Evolutionary conservation across 2,888 invertebrate genomes (phyloP), one percentile per base, ranked within the genome.

Genomic region (Neria commutata): DNA sequence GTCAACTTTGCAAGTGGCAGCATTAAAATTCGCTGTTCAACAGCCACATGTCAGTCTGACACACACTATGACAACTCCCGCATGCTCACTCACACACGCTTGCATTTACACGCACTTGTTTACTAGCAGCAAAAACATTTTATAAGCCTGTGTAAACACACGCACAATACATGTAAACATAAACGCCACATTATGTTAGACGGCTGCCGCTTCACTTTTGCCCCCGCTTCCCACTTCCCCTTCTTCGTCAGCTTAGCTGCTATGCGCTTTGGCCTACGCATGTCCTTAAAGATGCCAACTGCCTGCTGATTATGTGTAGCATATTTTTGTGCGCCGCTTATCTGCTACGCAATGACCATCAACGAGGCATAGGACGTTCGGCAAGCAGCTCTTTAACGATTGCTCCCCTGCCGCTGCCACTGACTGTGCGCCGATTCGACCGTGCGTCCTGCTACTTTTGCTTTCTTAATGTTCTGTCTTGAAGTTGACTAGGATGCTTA

Each of bases 91-190:
- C 37, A 37, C n/a, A 37, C 37, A n/a, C 37, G n/a, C 37, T 11
- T 14, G n/a, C 37, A 37, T n/a, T n/a, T n/a, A n/a, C n/a, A n/a
- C n/a, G n/a, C n/a, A n/a, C n/a, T n/a, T n/a, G n/a, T n/a, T n/a
- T n/a, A n/a, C n/a, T n/a, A n/a, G n/a, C n/a, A 37, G n/a, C 37
- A 37, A 37, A 37, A 14, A 14, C 37, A 37, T 37, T 48, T 48
- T 48, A 48, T 48, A 48, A 48, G 48, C 48, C n/a, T 29, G 26
- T 48, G 48, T 48, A 29, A 48, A 48, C 48, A 48, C 48, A 48
- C 48, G 48, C 48, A 48, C 48, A 48, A 17, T 16, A 17, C 48
- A 48, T 26, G 48, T 16, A 48, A 48, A 48, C 48, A 48, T 11
- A 37, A 23, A 37, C 10, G 33, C n/a, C 8, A 37, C 4, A 37